A percentile compares a stretch with the other conserved stretches of the same genome.
Conservation (phyloP, 2,888 invertebrate species). For the Gonocerus acuteangulatus region DNA sequence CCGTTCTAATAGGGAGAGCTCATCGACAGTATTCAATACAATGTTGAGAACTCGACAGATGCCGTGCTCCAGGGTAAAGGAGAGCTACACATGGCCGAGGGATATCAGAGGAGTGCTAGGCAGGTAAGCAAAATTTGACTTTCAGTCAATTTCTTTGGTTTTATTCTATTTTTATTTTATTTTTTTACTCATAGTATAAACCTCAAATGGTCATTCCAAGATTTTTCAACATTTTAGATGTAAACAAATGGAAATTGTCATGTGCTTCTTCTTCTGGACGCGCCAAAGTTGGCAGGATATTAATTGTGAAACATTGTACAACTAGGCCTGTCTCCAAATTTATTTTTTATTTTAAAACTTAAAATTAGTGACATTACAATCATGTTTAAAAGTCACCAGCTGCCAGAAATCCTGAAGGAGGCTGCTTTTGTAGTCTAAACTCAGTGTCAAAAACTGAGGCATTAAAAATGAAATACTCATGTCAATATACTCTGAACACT, state of each 20-base stretch:
- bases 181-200: neutral
- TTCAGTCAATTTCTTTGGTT: neutral
- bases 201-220: slow-evolving; percentile 11
- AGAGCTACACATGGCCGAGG: slow-evolving; percentile 69
- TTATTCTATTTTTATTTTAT: slow-evolving; percentile 13
- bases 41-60: slow-evolving; percentile 78
- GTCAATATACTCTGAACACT: no score
- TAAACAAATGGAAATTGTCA: neutral
- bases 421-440: no score
- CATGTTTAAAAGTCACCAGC: no score
- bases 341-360: no score
- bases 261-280: neutral
- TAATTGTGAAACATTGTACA: no score
- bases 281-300: no score
- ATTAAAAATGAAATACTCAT: no score
- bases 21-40: slow-evolving; percentile 89
- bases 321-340: no score
- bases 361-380: no score
- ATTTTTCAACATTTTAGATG: slow-evolving; percentile 1
- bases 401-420: no score
- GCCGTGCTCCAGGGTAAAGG: slow-evolving; percentile 72
- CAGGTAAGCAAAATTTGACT: slow-evolving; percentile 57
- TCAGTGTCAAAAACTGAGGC: no score
- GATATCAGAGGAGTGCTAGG: slow-evolving; percentile 79
- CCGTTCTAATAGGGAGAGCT: slow-evolving; percentile 69